These are phyloP conservation scores for Lagodon rhomboides DNA, from an alignment of 2,797 vertebrate genomes.

Conservation along the genomic window DNA sequence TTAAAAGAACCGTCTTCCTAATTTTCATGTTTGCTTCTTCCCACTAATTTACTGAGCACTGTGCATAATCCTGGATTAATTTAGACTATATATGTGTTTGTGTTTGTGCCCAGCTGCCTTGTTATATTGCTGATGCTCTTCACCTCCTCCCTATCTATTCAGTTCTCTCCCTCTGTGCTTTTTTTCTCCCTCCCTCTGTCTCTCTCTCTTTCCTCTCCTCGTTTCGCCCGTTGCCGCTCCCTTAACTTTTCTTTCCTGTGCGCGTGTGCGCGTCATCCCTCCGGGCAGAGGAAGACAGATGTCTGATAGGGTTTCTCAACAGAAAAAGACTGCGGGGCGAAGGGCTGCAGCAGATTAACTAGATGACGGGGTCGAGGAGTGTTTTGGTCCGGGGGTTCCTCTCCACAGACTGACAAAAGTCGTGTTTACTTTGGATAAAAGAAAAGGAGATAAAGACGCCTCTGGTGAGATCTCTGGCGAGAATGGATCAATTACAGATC, in stretches of 20 bases:
- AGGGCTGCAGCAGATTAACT: constrained; percentile 49
- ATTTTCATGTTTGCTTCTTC: constrained; percentile 1
- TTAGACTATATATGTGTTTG: not conserved
- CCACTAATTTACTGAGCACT: not conserved
- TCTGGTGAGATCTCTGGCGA: constrained; percentile 27
- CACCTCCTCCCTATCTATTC: constrained; percentile 1
- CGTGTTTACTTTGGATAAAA: constrained; percentile 31
- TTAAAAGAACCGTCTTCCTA: not conserved
- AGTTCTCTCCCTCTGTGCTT: not conserved
- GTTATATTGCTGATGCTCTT: not conserved
- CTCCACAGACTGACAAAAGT: constrained; percentile 14
- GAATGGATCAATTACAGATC: constrained; percentile 56
- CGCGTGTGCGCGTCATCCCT: constrained; percentile 32
- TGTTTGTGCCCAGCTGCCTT: not conserved
- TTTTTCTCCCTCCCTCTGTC: not conserved
- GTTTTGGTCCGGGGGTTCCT: constrained; percentile 26
- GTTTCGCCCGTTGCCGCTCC: constrained; percentile 7
- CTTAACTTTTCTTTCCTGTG: constrained; percentile 16
- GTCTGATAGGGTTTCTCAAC: constrained; percentile 58
- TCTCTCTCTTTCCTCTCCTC: not conserved
- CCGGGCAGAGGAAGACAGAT: constrained; percentile 53
- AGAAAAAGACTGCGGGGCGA: constrained; percentile 23
- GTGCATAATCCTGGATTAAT: constrained; percentile 5
- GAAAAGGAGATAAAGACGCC: constrained; percentile 40
- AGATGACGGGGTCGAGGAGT: constrained; percentile 31